Percentiles rank a stretch among this genome's conserved stretches.
Conservation (phyloP, 2,113 vertebrate genomes). For the Hassar affinis region DNA sequence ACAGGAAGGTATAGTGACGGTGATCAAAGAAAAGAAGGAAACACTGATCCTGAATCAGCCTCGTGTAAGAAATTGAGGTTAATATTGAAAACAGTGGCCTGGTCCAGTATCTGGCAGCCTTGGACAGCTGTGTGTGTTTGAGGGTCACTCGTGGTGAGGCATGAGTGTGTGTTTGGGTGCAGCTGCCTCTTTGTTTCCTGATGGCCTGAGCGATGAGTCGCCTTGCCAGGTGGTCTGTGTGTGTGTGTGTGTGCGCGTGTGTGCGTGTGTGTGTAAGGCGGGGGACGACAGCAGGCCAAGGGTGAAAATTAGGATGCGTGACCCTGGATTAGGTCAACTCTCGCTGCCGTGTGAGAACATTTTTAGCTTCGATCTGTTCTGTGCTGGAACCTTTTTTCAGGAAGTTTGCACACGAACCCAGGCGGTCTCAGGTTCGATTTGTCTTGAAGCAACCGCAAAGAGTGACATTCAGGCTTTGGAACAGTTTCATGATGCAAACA, state of each 20-base stretch:
- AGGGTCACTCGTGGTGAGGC: slow-evolving; percentile 24
- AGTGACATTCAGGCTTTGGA: neutral
- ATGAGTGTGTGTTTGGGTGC: slow-evolving; percentile 14
- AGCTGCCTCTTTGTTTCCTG: slow-evolving; percentile 53
- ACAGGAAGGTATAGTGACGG: neutral
- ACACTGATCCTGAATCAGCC: neutral
- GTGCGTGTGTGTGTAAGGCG: neutral
- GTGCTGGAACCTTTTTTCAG: neutral
- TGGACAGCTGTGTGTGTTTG: slow-evolving; percentile 10
- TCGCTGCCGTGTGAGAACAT: slow-evolving; percentile 23
- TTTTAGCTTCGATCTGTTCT: neutral
- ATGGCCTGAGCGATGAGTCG: slow-evolving; percentile 42
- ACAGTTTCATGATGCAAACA: neutral
- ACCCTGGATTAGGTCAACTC: slow-evolving; percentile 31
- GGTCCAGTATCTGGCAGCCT: neutral
- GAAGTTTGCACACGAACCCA: neutral
- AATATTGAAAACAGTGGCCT: neutral
- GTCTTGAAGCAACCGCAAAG: no score
- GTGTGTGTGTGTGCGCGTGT: slow-evolving; percentile 5
- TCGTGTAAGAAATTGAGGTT: neutral
- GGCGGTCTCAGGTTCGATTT: neutral
- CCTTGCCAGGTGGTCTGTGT: slow-evolving; percentile 47
- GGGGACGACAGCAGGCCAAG: slow-evolving; percentile 23
- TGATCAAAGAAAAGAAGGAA: neutral
- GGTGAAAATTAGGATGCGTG: slow-evolving; percentile 44